Evolutionary conservation across 2,113 vertebrate species (phyloP).

Genomic region (Notiomystis cincta): DNA sequence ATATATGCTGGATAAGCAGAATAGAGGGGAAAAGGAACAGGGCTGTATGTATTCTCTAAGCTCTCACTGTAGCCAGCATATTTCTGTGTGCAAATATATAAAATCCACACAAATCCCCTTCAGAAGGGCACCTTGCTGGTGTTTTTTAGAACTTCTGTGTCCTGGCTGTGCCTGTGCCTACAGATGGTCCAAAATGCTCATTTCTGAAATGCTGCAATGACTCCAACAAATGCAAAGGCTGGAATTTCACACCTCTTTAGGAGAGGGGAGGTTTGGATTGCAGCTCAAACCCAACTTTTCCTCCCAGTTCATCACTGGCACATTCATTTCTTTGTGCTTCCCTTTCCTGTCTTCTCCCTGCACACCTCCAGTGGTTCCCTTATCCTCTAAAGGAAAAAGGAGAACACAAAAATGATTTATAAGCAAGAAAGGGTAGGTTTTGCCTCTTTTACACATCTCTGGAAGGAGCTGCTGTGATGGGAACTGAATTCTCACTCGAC

Average conservation of each 20-base stretch:
- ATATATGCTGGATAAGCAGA: not conserved
- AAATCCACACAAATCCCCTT: not conserved
- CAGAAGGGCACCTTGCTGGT: not conserved
- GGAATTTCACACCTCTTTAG: slow-evolving; percentile 26
- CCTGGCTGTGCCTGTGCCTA: not conserved
- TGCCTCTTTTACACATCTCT: not conserved
- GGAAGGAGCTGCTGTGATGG: accelerated
- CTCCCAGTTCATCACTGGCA: not conserved
- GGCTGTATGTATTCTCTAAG: not conserved
- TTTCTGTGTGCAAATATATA: not conserved
- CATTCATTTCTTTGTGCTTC: not conserved
- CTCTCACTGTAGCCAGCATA: not conserved
- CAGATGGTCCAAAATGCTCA: not conserved
- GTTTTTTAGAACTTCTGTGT: not conserved
- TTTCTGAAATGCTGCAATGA: not conserved
- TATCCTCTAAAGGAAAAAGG: not conserved
- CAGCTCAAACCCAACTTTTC: not conserved
- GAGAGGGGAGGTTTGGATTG: not conserved
- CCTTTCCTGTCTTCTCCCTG: not conserved
- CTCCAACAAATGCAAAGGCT: not conserved
- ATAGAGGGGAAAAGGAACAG: not conserved
- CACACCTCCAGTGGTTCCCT: not conserved
- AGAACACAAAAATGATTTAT: not conserved
- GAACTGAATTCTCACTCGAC: not conserved
- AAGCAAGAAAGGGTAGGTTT: not conserved